Percentiles rank a stretch among this genome's conserved stretches.
These are phyloP conservation scores for Zosterops lateralis DNA, from an alignment of 2,113 vertebrate genomes.

Conservation along the genomic window DNA sequence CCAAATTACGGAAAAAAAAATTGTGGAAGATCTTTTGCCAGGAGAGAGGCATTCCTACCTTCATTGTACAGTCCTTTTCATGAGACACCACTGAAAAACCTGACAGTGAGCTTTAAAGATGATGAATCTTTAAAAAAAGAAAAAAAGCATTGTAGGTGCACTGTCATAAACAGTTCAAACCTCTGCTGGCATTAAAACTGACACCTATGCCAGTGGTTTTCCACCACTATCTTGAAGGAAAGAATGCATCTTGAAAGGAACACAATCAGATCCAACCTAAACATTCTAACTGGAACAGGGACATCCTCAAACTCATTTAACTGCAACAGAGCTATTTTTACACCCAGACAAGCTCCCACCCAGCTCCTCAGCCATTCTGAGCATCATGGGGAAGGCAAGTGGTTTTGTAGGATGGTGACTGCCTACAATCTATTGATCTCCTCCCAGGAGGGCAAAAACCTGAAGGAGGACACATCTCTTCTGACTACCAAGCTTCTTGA, in stretches of 20 bases:
- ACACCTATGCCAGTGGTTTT: constrained; percentile 41
- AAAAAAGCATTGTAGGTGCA: constrained; percentile 67
- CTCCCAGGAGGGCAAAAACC: neutral
- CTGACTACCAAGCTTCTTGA: neutral
- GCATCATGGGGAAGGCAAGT: neutral
- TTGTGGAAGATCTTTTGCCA: constrained; percentile 61
- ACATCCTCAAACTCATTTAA: neutral
- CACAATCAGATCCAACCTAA: neutral
- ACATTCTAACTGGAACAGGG: neutral
- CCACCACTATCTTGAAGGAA: neutral
- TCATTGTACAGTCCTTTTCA: constrained; percentile 66
- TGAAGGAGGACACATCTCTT: rapidly evolving
- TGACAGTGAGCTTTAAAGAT: constrained; percentile 69
- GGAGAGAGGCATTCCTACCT: constrained; percentile 63
- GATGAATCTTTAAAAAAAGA: constrained; percentile 71
- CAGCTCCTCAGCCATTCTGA: neutral
- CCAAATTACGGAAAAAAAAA: constrained; percentile 46
- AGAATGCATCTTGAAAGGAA: constrained; percentile 23
- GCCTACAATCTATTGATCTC: neutral
- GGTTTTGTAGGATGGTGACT: neutral
- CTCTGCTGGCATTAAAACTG: constrained; percentile 55
- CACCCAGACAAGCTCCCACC: neutral
- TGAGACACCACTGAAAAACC: constrained; percentile 67
- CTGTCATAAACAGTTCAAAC: constrained; percentile 62
- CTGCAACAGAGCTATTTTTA: neutral